Evolutionary conservation across 1,140 invertebrate genomes (phyloP).

Genomic region (Nasonia vitripennis): DNA sequence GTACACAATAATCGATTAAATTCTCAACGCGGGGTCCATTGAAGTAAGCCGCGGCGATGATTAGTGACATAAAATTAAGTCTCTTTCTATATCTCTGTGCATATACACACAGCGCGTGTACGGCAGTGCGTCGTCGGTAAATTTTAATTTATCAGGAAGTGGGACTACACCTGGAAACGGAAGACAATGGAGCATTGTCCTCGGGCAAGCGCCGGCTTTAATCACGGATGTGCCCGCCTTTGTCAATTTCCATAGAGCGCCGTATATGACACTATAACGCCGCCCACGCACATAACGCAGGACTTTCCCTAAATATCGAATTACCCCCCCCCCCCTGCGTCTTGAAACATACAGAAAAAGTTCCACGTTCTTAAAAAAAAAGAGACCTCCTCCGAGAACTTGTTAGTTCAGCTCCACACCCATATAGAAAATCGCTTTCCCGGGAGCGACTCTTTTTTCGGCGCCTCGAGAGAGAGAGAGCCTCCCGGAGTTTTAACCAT

Average conservation of each 20-base stretch:
- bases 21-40: conserved; percentile 17
- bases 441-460: not conserved
- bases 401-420: not conserved
- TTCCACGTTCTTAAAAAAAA: not conserved
- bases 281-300: conserved; percentile 52
- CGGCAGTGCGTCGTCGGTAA: conserved; percentile 39
- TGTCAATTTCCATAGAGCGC: conserved; percentile 67
- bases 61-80: conserved; percentile 42
- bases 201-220: conserved; percentile 61
- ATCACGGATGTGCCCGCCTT: conserved; percentile 67
- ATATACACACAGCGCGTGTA: too few relatives aligned
- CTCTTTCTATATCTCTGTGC: not conserved
- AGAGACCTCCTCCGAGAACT: not conserved
- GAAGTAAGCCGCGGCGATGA: conserved; percentile 17
- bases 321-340: too few relatives aligned
- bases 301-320: conserved; percentile 21
- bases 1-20: too few relatives aligned
- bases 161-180: conserved; percentile 61
- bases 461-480: too few relatives aligned
- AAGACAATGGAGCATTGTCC: conserved; percentile 65
- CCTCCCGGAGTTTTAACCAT: not conserved
- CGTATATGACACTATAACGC: conserved; percentile 46
- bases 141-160: conserved; percentile 62
- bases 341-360: too few relatives aligned
- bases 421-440: not conserved